These are phyloP conservation scores for Atrina japonica DNA, from an alignment of 2,888 invertebrate genomes.

Conservation along the genomic window DNA sequence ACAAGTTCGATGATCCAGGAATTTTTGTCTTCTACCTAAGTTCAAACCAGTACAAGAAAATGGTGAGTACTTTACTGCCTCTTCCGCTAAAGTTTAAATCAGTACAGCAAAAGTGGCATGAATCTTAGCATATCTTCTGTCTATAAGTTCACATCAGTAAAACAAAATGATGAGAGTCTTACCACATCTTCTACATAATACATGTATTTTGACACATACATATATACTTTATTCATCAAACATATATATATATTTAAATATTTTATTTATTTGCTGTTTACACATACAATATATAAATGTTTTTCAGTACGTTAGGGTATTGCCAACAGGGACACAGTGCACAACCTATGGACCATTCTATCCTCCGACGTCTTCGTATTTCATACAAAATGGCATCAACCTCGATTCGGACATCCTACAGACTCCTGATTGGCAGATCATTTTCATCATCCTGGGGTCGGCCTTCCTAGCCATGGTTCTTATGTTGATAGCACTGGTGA, in stretches of 20 bases:
- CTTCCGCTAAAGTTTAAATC: too few relatives aligned
- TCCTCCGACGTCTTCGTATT: slow-evolving; percentile 74
- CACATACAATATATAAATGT: too few relatives aligned
- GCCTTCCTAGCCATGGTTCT: slow-evolving; percentile 72
- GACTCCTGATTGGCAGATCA: slow-evolving; percentile 78
- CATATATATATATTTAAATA: too few relatives aligned
- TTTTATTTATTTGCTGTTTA: not conserved
- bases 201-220: too few relatives aligned
- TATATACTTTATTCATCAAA: too few relatives aligned
- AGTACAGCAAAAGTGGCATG: too few relatives aligned
- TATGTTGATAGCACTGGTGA: slow-evolving; percentile 75
- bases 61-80: too few relatives aligned
- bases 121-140: too few relatives aligned
- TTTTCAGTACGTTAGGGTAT: slow-evolving; percentile 77
- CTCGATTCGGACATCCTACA: slow-evolving; percentile 75
- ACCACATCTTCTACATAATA: too few relatives aligned
- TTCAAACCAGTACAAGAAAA: slow-evolving; percentile 72
- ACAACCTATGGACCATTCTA: slow-evolving; percentile 77
- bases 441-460: slow-evolving; percentile 71
- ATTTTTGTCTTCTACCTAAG: slow-evolving; percentile 77
- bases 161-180: too few relatives aligned
- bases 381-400: slow-evolving; percentile 73
- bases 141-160: too few relatives aligned
- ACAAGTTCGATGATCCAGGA: slow-evolving; percentile 76
- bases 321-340: slow-evolving; percentile 75